Base-by-base conservation (phyloP, 2,113 vertebrate species). In the Lamprologus tigripictilis region DNA sequence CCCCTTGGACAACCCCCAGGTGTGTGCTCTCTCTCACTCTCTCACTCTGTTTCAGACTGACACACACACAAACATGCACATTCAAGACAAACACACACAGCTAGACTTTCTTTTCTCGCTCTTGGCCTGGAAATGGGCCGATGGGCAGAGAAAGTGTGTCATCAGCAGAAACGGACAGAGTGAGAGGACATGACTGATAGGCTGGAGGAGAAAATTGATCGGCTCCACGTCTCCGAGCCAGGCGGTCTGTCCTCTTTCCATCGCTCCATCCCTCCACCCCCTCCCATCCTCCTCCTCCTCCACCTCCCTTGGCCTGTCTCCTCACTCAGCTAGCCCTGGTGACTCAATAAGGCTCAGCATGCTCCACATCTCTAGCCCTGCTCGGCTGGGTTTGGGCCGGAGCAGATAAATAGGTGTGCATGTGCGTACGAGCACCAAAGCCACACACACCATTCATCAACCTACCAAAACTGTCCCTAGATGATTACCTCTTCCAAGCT, bases 361-460 rank as follows among this genome's bases (percentile, higher is more conserved):
- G 95, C 95, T 95, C 96, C 96, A 96, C 96, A 95, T 97, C 97
- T 96, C 97, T 94, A 96, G 96, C 97, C 95, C 96, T 88, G 97
- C 97, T 97, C 96, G 96, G 97, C 97, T 97, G 97, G 96, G 96
- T 97, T 97, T 96, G 96, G 96, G 96, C 97, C 96, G 96, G 96
- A 97, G 97, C 97, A 97, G 97, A 98, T 98, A 98, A 98, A 97
- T 97, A 97, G 97, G 97, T 97, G 97, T 89, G 81, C 40, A 96
- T 97, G 97, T 96, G 85, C 96, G 96, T 96, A 96, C 96, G 97
- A 92, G 86, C 94, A 90, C 94, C 94, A 95, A 95, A 96, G 90
- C 91, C 97, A 98, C 97, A 98, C 97, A 98, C 97, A 97, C 98
- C 98, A 98, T 99, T 98, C 98, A 99, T 99, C 98, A 99, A 97